Evolutionary conservation across 1,140 invertebrate species (phyloP).

Genomic region (Palaemon carinicauda): DNA sequence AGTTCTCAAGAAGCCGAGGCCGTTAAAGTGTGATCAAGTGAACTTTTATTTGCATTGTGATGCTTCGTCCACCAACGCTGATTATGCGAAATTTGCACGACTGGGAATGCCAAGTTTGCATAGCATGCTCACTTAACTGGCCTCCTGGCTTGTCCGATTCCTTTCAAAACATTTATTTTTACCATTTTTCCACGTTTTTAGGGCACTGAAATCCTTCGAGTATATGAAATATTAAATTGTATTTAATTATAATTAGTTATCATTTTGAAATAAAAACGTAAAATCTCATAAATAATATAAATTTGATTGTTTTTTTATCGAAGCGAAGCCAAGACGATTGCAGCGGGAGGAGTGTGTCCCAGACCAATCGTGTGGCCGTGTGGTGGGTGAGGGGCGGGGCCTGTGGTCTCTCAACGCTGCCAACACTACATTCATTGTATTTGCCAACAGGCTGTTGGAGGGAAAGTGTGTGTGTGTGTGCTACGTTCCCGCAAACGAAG

Average conservation of each 20-base stretch:
- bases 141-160: constrained; percentile 26
- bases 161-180: not conserved
- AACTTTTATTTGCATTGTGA: constrained; percentile 49
- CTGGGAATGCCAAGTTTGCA: constrained; percentile 56
- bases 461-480: not conserved
- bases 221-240: not conserved
- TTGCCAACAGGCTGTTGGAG: constrained; percentile 42
- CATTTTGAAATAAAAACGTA: not conserved
- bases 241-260: not conserved
- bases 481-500: not conserved
- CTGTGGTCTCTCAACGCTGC: constrained; percentile 37
- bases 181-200: not conserved
- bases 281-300: not conserved
- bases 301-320: not conserved
- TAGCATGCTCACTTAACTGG: constrained; percentile 55
- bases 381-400: constrained; percentile 45
- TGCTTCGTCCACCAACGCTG: constrained; percentile 44
- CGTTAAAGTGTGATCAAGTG: constrained; percentile 8
- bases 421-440: constrained; percentile 57
- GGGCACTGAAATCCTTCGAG: not conserved
- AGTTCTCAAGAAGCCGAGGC: not conserved
- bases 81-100: constrained; percentile 56
- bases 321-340: not conserved
- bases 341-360: not conserved
- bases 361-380: constrained; percentile 30